Base-by-base conservation (phyloP, 2,797 vertebrate genomes). In the Bryconaethiops microstoma region DNA sequence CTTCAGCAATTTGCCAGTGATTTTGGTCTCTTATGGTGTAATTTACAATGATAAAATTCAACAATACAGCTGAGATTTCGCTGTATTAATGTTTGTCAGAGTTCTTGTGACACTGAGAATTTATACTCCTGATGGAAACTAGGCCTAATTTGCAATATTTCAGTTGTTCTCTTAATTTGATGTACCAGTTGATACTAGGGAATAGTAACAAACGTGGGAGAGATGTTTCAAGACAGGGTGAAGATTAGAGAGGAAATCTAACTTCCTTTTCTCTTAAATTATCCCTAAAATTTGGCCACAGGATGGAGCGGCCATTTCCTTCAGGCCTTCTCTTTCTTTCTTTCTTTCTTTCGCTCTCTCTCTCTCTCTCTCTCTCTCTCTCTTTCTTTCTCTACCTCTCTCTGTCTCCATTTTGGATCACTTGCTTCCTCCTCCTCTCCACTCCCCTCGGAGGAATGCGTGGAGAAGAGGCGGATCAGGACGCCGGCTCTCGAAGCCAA, bases 361-460 rank as follows among this genome's bases (percentile, higher is more conserved):
- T 29, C 55, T 16, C 59, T 25, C 17, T 59, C 63, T 64, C 68
- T 71, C 55, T 45, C 35, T 70, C 68, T 17, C 45, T 54, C 5
- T 50, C 25, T 71, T 23, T 64, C 54, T 74, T 57, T 67, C 39
- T 70, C 19, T 74, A 42, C 42, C 42, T 42, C 57, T 70, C 45
- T 74, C 70, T 67, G 39, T 70, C 19, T 74, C 45, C 0, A 4
- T 17, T 19, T 9, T 48, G 54, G 67, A 23, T 19, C 55, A 50
- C 25, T 72, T 40, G 73, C 69, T 57, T 52, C 40, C 8, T 10
- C 64, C 68, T 65, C 55, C 69, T 65, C 35, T 75, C 25, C 68
- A 63, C 73, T 74, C 59, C 70, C 74, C 39, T 69, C 48, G 8
- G 55, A 85, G 77, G 80, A 84, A 83, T 72, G 64, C 40, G 40